Base-by-base conservation (phyloP, 1,140 invertebrate species). In the Elymnias hypermnestra region DNA sequence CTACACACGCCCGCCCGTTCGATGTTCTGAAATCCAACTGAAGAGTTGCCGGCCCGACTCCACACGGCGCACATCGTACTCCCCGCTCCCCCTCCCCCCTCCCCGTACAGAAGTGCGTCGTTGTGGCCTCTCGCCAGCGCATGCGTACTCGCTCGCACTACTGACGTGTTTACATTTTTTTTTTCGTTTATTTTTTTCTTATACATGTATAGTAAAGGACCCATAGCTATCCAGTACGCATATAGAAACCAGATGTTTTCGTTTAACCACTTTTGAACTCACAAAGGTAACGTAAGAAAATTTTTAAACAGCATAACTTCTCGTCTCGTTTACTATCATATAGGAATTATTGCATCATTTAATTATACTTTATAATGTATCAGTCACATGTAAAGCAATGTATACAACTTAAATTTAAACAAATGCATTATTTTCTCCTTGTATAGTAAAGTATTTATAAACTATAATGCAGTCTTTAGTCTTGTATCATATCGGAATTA, bases 11-110 rank as follows among this genome's bases (percentile, higher is more conserved):
- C 82, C 78, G 82, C 82, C 82, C 78, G 67, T 77, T 72, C 72
- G 82, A 82, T 85, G 82, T 85, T 85, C 82, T 85, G 56, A 83
- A 85, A 85, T 85, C 82, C 82, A 85, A 85, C 82, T 85, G 71
- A 70, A 37, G 72, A 72, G 50, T 57, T 67, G 67, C 72, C 72
- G 74, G 65, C 60, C 68, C 57, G 58, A 40, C 50, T 64, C 63
- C 43, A 53, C 57, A 55, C 64, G 61, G 38, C 56, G 57, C 59
- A 57, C 52, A 61, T 52, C 62, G 36, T 54, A 40, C 19, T 26
- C 15, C 49, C 48, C 40, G 52, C 22, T 50, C 53, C 60, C 47
- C 46, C 53, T 36, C 53, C 54, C 54, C 53, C 56, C 22, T 29
- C 22, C 19, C 21, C 33, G 33, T 39, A n/a, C n/a, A n/a, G n/a